phyloP scores from a whole-genome alignment of 1,140 invertebrate genomes.

The Rhagoletis zephyria region DNA sequence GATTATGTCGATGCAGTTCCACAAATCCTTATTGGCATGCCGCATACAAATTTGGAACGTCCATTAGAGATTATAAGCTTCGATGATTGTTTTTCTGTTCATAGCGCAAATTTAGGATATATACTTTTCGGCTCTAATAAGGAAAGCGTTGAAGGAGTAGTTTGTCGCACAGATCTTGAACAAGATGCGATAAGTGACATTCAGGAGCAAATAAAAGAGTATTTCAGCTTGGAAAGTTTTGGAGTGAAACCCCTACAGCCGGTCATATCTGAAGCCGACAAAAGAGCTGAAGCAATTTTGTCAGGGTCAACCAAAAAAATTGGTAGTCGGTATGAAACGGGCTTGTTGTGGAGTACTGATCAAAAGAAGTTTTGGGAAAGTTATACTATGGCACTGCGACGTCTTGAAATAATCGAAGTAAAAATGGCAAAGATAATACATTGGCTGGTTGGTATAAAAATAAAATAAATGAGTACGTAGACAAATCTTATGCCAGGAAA shows the following conservation, averaged over 20 bases:
- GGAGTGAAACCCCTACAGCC: not conserved
- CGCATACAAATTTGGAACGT: not conserved
- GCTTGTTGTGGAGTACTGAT: conserved; percentile 28
- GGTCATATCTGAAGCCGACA: not conserved
- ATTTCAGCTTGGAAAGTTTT: conserved; percentile 30
- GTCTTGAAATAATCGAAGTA: not conserved
- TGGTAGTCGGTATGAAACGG: not conserved
- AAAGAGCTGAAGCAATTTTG: not conserved
- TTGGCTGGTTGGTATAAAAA: not conserved
- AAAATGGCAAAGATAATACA: not conserved
- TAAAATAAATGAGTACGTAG: not conserved
- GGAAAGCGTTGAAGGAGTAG: not conserved
- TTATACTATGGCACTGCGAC: conserved; percentile 21
- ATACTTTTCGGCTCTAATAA: conserved; percentile 50
- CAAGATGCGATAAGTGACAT: not conserved
- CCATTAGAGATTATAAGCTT: conserved; percentile 1
- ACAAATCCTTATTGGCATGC: too few relatives aligned
- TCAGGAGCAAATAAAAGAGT: conserved; percentile 20
- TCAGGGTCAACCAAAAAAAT: not conserved
- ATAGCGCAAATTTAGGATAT: conserved; percentile 27
- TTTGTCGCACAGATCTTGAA: conserved; percentile 14
- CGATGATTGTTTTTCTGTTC: conserved; percentile 35
- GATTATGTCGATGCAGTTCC: conserved; percentile 29
- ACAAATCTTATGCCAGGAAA: too few relatives aligned
- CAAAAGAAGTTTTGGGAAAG: not conserved